Evolutionary conservation across 2,113 vertebrate genomes (phyloP).

Genomic region (Puma concolor): DNA sequence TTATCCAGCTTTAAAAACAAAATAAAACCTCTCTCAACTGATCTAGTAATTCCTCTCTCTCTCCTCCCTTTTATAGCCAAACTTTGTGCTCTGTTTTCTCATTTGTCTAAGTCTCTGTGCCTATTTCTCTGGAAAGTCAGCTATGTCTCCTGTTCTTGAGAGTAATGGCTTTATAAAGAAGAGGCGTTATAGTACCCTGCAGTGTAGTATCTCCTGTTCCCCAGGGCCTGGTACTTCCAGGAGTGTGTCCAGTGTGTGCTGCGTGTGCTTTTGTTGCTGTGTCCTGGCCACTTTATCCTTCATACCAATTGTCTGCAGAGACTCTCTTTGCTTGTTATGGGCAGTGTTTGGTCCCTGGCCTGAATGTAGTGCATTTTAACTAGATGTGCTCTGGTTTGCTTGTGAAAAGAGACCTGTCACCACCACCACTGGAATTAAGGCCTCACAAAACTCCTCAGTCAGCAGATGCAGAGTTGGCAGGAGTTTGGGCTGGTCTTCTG

Average conservation of each 20-base stretch:
- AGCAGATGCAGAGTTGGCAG: background rate
- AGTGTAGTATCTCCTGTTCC: background rate
- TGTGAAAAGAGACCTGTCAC: background rate
- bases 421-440: background rate
- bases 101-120: background rate
- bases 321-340: background rate
- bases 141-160: background rate
- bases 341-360: background rate
- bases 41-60: background rate
- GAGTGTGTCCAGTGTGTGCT: background rate
- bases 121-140: background rate
- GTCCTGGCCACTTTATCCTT: background rate
- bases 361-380: background rate
- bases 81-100: background rate
- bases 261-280: background rate
- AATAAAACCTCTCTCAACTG: background rate
- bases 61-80: background rate
- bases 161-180: background rate
- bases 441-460: background rate
- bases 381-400: background rate
- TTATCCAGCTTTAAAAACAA: background rate
- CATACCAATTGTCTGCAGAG: background rate
- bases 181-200: background rate
- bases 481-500: background rate
- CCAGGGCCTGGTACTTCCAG: background rate